These are phyloP conservation scores for Oscheius sp. DNA, from an alignment of 2,888 invertebrate genomes.

Conservation along the genomic window DNA sequence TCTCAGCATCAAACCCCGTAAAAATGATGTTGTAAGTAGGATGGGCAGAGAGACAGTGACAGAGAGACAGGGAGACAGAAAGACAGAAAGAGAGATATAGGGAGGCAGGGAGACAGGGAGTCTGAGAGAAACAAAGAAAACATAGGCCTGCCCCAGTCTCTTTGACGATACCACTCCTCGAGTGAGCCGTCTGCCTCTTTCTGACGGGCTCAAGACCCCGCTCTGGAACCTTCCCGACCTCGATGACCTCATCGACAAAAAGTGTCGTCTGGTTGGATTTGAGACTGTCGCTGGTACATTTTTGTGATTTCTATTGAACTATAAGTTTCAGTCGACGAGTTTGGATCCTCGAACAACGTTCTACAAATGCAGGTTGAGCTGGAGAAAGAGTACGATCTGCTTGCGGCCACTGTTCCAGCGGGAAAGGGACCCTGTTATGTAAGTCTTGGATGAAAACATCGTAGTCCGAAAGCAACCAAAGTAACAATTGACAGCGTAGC, in stretches of 20 bases:
- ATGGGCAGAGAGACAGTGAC: too few species aligned
- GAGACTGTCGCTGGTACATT: conserved; percentile 16
- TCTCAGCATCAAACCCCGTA: background rate
- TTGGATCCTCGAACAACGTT: background rate
- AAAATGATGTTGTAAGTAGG: conserved; percentile 5
- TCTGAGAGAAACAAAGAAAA: too few species aligned
- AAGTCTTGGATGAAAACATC: background rate
- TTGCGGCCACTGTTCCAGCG: conserved; percentile 1
- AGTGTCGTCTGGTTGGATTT: conserved; percentile 22
- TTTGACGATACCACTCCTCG: background rate
- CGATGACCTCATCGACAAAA: conserved; percentile 2
- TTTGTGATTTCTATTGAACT: background rate
- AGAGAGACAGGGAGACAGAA: too few species aligned
- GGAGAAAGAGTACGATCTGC: conserved; percentile 18
- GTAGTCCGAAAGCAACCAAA: too few species aligned
- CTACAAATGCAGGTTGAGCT: background rate
- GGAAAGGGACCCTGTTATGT: conserved; percentile 22
- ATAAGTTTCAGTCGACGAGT: background rate
- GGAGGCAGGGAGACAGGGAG: too few species aligned
- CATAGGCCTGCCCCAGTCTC: background rate
- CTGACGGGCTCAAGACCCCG: background rate
- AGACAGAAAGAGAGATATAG: too few species aligned
- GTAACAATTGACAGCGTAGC: too few species aligned
- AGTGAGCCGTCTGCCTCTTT: conserved; percentile 11
- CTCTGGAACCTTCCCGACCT: background rate